Conservation (phyloP, 2,113 vertebrate species). For the Nesogale talazaci region DNA sequence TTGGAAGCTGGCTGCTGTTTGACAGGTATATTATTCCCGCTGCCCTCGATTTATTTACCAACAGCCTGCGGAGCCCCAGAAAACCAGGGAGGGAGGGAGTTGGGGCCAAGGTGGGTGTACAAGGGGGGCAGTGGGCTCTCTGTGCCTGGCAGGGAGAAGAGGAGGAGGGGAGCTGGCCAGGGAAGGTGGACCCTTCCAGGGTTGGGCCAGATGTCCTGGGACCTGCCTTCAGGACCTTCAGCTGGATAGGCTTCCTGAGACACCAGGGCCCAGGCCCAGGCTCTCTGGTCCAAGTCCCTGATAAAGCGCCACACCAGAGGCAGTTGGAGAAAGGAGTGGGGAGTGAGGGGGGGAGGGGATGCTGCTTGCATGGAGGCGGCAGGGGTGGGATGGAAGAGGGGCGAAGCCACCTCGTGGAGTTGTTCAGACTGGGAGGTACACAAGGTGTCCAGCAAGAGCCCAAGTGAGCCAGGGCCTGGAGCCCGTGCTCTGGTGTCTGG, state of each 20-base stretch:
- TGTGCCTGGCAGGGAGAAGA: slow-evolving; percentile 1
- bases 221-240: not conserved
- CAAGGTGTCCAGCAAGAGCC: not conserved
- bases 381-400: not conserved
- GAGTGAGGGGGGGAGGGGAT: not conserved
- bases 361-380: not conserved
- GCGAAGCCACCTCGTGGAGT: accelerated
- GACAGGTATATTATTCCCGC: slow-evolving; percentile 85
- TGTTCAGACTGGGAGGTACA: not conserved
- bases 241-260: not conserved
- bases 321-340: not conserved
- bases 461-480: not conserved
- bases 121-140: slow-evolving; percentile 11
- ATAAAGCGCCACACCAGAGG: too few relatives aligned
- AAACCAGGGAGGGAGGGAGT: slow-evolving; percentile 41
- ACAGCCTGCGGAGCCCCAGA: slow-evolving; percentile 49
- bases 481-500: not conserved
- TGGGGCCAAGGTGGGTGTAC: not conserved
- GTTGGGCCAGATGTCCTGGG: not conserved
- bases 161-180: not conserved
- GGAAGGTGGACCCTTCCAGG: not conserved
- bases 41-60: slow-evolving; percentile 83
- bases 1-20: slow-evolving; percentile 80
- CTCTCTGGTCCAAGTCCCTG: not conserved
- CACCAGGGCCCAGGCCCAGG: not conserved